Evolutionary conservation across 1,140 invertebrate genomes (phyloP).

Genomic region (Hestina assimilis): DNA sequence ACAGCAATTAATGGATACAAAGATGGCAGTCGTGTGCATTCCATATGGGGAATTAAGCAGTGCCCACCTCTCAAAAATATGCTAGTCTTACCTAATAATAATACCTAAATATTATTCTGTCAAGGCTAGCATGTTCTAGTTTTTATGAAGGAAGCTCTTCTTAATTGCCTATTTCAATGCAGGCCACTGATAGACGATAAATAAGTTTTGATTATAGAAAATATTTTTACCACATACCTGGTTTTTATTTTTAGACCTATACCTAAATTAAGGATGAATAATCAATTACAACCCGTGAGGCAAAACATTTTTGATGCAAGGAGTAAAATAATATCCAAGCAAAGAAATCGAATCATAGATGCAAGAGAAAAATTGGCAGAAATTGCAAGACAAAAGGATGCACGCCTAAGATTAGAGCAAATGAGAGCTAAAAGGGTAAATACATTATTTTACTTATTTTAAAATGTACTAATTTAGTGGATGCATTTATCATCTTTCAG

Average conservation of each 20-base stretch:
- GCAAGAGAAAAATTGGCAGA: constrained; percentile 83
- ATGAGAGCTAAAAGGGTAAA: constrained; percentile 53
- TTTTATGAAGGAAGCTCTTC: too few relatives aligned
- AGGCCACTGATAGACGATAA: too few relatives aligned
- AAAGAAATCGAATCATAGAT: constrained; percentile 82
- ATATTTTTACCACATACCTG: neutral
- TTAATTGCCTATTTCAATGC: too few relatives aligned
- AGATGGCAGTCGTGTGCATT: too few relatives aligned
- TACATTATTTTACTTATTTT: neutral
- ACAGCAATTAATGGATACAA: too few relatives aligned
- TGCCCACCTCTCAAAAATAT: too few relatives aligned
- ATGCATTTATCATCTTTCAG: too few relatives aligned
- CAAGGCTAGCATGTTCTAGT: too few relatives aligned
- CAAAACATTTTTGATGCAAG: constrained; percentile 79
- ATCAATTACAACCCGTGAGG: constrained; percentile 28
- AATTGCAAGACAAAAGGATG: constrained; percentile 83
- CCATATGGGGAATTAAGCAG: too few relatives aligned
- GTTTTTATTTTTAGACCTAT: constrained; percentile 33
- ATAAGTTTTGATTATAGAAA: neutral
- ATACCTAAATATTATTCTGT: too few relatives aligned
- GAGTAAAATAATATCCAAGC: constrained; percentile 84
- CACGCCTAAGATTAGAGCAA: constrained; percentile 81
- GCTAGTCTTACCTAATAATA: too few relatives aligned
- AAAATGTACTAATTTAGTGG: too few relatives aligned
- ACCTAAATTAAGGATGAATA: constrained; percentile 39